Conservation (phyloP, 2,113 vertebrate species). For the Rana temporaria region DNA sequence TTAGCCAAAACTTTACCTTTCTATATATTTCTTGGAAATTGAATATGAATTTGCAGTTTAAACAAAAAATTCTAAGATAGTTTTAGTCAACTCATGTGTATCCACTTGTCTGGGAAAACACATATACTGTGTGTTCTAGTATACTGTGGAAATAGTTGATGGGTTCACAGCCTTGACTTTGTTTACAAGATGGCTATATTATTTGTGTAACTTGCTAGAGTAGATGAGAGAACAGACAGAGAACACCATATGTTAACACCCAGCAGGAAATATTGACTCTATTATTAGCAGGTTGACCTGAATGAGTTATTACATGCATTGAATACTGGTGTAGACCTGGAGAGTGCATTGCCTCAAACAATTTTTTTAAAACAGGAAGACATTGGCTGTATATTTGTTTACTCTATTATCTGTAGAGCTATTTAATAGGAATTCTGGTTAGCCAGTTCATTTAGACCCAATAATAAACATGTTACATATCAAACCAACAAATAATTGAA, state of each 20-base stretch:
- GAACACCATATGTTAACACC: neutral
- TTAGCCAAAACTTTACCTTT: no score
- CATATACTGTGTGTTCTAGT: neutral
- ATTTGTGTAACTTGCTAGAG: neutral
- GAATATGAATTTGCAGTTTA: no score
- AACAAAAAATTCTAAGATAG: neutral
- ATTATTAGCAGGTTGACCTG: neutral
- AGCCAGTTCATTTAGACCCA: no score
- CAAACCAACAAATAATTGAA: no score
- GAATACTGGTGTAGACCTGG: neutral
- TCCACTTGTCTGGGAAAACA: neutral
- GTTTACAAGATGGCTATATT: neutral
- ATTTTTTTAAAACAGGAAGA: neutral
- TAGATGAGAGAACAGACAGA: neutral
- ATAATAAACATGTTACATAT: no score
- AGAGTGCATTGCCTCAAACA: neutral
- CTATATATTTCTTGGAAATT: no score
- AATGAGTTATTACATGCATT: neutral
- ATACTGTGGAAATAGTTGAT: neutral
- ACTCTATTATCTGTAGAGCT: no score
- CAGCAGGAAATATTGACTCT: neutral
- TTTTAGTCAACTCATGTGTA: neutral
- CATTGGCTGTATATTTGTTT: neutral
- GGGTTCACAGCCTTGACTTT: neutral
- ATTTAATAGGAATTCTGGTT: no score